phyloP scores from a whole-genome alignment of 2,888 invertebrate species.

The Ethmia dodecea region DNA sequence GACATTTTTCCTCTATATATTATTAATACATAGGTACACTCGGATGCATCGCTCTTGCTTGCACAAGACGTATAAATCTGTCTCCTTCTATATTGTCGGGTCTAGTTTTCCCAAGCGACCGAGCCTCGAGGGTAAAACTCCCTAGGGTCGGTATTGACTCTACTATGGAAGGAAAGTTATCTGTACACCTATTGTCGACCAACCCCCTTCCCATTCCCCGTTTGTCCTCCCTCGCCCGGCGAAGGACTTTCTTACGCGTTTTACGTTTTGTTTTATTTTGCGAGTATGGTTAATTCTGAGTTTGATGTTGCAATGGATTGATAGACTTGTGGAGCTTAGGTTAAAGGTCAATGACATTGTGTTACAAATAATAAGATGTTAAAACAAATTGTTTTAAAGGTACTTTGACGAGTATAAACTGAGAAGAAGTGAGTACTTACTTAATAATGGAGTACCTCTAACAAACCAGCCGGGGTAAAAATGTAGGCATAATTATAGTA shows the following conservation, averaged over 20 bases:
- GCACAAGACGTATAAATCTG: slow-evolving; percentile 39
- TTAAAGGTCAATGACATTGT: background rate
- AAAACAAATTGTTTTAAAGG: slow-evolving; percentile 8
- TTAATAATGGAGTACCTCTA: no score
- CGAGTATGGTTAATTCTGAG: slow-evolving; percentile 17
- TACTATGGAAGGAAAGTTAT: slow-evolving; percentile 76
- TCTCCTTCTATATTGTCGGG: slow-evolving; percentile 77
- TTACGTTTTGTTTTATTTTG: slow-evolving; percentile 66
- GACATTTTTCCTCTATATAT: slow-evolving; percentile 77
- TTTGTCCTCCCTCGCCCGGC: slow-evolving; percentile 39
- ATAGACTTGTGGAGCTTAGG: slow-evolving; percentile 27
- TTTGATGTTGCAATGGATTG: slow-evolving; percentile 9
- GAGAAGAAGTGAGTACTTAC: no score
- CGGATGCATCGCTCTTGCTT: slow-evolving; percentile 53
- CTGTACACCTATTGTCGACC: slow-evolving; percentile 75
- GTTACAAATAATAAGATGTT: no score
- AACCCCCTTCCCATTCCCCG: slow-evolving; percentile 40
- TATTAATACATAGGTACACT: slow-evolving; percentile 75
- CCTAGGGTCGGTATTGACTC: slow-evolving; percentile 77
- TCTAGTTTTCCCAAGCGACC: slow-evolving; percentile 77
- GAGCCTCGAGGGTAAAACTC: slow-evolving; percentile 75
- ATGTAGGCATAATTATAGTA: no score
- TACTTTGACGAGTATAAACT: no score
- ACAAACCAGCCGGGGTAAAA: no score
- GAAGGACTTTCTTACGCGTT: slow-evolving; percentile 73